Evolutionary conservation across 2,797 vertebrate genomes (phyloP).

Genomic region (Centroberyx gerrardi): DNA sequence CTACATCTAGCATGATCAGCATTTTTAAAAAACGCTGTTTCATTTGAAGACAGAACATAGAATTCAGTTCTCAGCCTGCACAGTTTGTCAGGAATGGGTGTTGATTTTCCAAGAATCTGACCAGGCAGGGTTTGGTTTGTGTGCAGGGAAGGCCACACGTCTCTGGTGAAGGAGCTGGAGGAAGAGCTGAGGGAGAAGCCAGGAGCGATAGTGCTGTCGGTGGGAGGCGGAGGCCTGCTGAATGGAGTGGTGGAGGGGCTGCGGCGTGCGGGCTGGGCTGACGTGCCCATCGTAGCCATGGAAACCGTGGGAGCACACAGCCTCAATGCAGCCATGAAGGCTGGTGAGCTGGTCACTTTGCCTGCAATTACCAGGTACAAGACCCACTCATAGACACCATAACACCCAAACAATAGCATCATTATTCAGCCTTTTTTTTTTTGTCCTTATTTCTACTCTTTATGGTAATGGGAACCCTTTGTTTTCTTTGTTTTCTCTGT

Average conservation of each 20-base stretch:
- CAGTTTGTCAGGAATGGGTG: not conserved
- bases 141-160: conserved; percentile 91
- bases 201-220: conserved; percentile 88
- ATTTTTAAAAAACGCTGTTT: not conserved
- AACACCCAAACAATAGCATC: not conserved
- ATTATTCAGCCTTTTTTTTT: not conserved
- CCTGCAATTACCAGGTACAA: conserved; percentile 91
- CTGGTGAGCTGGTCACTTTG: conserved; percentile 87
- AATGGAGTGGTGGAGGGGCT: conserved; percentile 90
- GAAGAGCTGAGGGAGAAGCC: conserved; percentile 86
- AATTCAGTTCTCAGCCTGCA: not conserved
- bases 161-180: conserved; percentile 90
- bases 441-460: not conserved
- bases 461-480: not conserved
- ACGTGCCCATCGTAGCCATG: conserved; percentile 90
- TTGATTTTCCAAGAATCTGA: not conserved
- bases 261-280: conserved; percentile 87
- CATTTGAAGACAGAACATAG: not conserved
- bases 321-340: conserved; percentile 87
- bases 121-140: conserved; percentile 4
- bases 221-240: conserved; percentile 93
- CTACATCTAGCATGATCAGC: not conserved
- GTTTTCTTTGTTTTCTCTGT: not conserved
- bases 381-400: not conserved
- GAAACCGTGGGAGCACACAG: conserved; percentile 93